Base-by-base conservation (phyloP, 2,113 vertebrate genomes). In the Ceuthmochares aereus region DNA sequence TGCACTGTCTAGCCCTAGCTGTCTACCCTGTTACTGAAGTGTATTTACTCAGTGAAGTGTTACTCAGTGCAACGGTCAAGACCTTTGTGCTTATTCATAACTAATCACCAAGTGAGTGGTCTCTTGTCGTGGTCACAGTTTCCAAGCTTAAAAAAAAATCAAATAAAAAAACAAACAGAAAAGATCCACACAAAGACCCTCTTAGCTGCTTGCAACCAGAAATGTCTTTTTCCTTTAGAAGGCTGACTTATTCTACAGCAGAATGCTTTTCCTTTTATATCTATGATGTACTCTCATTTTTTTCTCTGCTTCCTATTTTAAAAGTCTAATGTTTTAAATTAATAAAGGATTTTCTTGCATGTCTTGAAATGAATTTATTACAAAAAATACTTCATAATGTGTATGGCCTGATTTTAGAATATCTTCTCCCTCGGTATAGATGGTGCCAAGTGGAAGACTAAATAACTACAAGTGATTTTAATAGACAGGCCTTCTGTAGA, bases 401-500 rank as follows among this genome's bases (percentile, higher is more conserved):
- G 14, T 6, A 11, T 19, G 17, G 29, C 4, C 42, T 87, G 13
- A 29, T 37, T 93, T 87, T 37, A 52, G 75, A 42, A 25, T 3
- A 3, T 5, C 10, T 1, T 7, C 8, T 45, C 14, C 9, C 10
- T 37, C 22, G 15, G 0, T 30, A 23, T 27, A 3, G 14, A 40
- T 69, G 19, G 13, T 77, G 5, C 78, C 59, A 75, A 6, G 4
- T 51, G 27, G 43, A 89, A 54, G 26, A 34, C 12, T 29, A 14
- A n/a, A 36, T 49, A 58, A 25, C 36, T 69, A 3, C 26, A 64
- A 19, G 18, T 49, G 36, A 37, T 91, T 89, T 89, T 74, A 56
- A 16, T 23, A 42, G 49, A 16, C 6, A 66, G 30, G 3, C 34
- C 8, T 45, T 63, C 37, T 27, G 8, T 45, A 68, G 9, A 6